Percentiles rank a stretch among this genome's conserved stretches.
Conservation (phyloP, 1,140 invertebrate species). For the Harlomillsia oculata region DNA sequence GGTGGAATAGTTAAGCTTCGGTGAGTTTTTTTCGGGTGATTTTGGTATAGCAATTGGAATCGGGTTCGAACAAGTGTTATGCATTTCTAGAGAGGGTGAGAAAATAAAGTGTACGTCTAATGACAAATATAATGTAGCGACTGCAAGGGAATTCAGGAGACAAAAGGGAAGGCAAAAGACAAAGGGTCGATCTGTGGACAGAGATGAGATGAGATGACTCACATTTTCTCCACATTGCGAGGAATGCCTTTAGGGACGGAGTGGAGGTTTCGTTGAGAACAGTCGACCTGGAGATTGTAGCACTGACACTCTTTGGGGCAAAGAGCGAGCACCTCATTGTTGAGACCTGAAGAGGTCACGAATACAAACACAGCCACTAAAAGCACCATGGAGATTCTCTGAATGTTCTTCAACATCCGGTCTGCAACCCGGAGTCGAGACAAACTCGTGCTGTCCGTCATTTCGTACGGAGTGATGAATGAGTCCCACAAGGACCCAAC, state of each 20-base stretch:
- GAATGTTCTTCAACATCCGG: slow-evolving; percentile 30
- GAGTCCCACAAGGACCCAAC: slow-evolving; percentile 18
- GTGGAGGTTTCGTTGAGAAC: slow-evolving; percentile 65
- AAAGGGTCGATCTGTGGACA: too few species aligned
- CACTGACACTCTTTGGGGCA: slow-evolving; percentile 75
- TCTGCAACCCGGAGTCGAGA: slow-evolving; percentile 23
- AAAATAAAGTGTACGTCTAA: too few species aligned
- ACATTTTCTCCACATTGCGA: slow-evolving; percentile 67
- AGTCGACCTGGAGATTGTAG: slow-evolving; percentile 63
- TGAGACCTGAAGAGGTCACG: slow-evolving; percentile 32
- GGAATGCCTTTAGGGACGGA: slow-evolving; percentile 66
- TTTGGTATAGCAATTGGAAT: too few species aligned
- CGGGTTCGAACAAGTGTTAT: too few species aligned
- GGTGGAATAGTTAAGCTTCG: too few species aligned
- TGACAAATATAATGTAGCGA: too few species aligned
- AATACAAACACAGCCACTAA: slow-evolving; percentile 33
- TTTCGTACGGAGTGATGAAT: slow-evolving; percentile 13
- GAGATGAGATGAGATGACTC: too few species aligned
- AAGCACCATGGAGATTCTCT: slow-evolving; percentile 33
- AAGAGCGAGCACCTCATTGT: slow-evolving; percentile 37
- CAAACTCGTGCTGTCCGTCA: slow-evolving; percentile 11
- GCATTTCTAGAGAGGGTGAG: too few species aligned
- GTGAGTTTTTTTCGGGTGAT: too few species aligned
- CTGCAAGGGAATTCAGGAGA: too few species aligned
- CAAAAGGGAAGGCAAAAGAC: too few species aligned